Conservation (phyloP, 2,113 vertebrate genomes). For the Leptocoma aspasia region DNA sequence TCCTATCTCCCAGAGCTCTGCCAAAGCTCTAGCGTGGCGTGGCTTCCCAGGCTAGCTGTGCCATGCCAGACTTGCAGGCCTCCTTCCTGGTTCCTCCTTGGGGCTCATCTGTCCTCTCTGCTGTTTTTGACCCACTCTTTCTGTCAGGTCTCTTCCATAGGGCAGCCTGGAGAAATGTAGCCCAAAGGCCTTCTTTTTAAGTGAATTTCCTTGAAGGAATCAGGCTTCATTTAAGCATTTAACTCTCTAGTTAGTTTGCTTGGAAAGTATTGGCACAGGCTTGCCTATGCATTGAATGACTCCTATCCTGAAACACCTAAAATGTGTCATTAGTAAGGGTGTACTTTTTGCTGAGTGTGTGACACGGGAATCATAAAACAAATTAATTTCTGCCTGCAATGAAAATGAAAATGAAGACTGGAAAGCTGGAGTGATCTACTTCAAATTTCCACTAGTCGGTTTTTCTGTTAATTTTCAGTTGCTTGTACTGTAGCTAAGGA, state of each 20-base stretch:
- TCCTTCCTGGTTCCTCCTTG: not conserved
- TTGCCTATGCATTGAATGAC: not conserved
- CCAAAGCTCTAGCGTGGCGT: rapidly evolving
- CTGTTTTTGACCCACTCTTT: not conserved
- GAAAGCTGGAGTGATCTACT: not conserved
- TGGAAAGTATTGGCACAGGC: not conserved
- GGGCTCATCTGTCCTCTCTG: not conserved
- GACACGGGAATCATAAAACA: not conserved
- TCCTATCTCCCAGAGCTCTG: not conserved
- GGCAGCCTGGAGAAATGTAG: not conserved
- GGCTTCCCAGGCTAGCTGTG: not conserved
- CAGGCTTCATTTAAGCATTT: not conserved
- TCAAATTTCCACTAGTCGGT: not conserved
- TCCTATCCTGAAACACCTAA: not conserved
- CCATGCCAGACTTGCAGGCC: not conserved
- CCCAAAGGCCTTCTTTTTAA: not conserved
- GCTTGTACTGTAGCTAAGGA: not conserved
- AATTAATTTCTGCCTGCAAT: not conserved
- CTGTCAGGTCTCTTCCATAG: not conserved
- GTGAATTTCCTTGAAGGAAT: not conserved
- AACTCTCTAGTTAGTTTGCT: not conserved
- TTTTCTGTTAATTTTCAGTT: not conserved
- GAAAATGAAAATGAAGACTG: not conserved
- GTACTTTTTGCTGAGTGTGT: not conserved
- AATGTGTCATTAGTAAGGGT: not conserved